A percentile compares a stretch with the other conserved stretches of the same genome.
These are phyloP conservation scores for Stenichneumon culpator DNA, from an alignment of 2,888 invertebrate species.

Conservation along the genomic window DNA sequence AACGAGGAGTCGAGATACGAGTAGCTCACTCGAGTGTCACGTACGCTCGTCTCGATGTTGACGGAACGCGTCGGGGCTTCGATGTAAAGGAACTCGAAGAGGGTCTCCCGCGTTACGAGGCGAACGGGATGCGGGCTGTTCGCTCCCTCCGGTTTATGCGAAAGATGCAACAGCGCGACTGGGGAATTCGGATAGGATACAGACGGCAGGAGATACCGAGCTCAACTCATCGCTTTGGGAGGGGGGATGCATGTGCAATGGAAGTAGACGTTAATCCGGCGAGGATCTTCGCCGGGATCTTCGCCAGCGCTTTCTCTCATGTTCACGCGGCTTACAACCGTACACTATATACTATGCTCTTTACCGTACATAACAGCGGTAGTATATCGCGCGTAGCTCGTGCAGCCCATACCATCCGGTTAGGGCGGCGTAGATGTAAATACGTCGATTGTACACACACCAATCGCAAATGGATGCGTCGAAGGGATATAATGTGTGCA, in stretches of 20 bases:
- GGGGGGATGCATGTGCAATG: constrained; percentile 1
- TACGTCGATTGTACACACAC: constrained; percentile 49
- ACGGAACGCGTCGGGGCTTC: constrained; percentile 14
- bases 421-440: constrained; percentile 30
- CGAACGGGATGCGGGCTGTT: constrained; percentile 22
- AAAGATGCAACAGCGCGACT: constrained; percentile 48
- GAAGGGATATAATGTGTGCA: not conserved
- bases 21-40: not conserved
- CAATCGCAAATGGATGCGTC: not conserved
- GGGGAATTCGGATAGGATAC: constrained; percentile 16
- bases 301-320: constrained; percentile 54
- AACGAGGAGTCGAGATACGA: constrained; percentile 14
- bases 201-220: not conserved
- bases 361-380: not conserved
- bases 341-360: constrained; percentile 2
- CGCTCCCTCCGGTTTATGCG: not conserved
- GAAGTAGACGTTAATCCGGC: constrained; percentile 49
- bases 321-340: constrained; percentile 42
- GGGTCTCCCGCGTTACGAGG: constrained; percentile 23
- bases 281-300: constrained; percentile 57
- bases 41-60: constrained; percentile 9
- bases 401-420: not conserved
- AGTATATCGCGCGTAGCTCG: not conserved
- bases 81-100: constrained; percentile 34
- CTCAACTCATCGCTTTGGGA: not conserved